Base-by-base conservation (phyloP, 2,797 vertebrate species). In the Labroides dimidiatus region DNA sequence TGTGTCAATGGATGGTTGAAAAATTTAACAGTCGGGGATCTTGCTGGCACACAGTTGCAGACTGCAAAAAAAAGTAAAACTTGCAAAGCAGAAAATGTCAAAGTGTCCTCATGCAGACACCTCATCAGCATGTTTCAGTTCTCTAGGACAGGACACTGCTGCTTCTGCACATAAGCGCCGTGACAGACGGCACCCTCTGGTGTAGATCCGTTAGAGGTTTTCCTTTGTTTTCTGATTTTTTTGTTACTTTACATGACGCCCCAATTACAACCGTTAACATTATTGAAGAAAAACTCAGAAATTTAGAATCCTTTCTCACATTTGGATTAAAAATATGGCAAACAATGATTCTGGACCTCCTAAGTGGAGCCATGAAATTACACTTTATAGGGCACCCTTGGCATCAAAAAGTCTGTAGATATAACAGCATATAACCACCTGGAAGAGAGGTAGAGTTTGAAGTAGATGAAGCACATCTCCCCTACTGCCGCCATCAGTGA, bases 81-180 rank as follows among this genome's bases (percentile, higher is more conserved):
- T 80, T 67, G 24, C 54, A 73, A 72, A 79, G 45, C 56, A 64
- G 30, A 58, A 66, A 57, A 77, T 55, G 80, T 76, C 77, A 85
- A 71, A 84, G 66, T 50, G 69, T 45, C 61, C 58, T 68, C 69
- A 70, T 69, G 43, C 64, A 47, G 49, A n/a, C 39, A 71, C 58
- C 54, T 81, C 77, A 81, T 84, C 78, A 79, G 75, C 78, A 79
- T 80, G 61, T 64, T 51, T 55, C 73, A 68, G 69, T 50, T 50
- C 60, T 81, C 15, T 49, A 58, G 45, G 50, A 81, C 73, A 84
- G 75, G 58, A 59, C 69, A 78, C 58, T 41, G 48, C 67, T 78
- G 72, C 54, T 74, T 64, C 44, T 80, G 67, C 61, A 54, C 70
- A 84, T 12, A 56, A 84, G 69, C 69, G 60, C 56, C 52, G 64